phyloP scores from a whole-genome alignment of 2,888 invertebrate genomes.

The Catonia carolina region DNA sequence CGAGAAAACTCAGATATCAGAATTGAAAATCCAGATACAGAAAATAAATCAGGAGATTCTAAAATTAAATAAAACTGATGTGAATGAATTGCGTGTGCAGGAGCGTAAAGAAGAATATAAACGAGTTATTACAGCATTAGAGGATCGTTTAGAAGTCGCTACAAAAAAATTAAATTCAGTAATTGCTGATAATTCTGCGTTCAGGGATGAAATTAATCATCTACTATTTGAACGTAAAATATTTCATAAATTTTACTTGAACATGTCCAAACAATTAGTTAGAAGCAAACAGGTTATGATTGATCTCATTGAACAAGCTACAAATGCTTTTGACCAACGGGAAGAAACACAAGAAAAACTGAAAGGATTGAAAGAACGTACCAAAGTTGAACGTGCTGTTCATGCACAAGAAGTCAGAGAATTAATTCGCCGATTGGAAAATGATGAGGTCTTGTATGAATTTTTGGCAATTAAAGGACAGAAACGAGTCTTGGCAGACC shows the following conservation, averaged over 20 bases:
- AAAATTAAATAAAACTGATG: constrained; percentile 42
- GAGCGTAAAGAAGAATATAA: constrained; percentile 44
- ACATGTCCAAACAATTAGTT: constrained; percentile 52
- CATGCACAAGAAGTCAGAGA: constrained; percentile 80
- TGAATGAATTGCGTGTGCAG: constrained; percentile 46
- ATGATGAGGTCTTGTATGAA: constrained; percentile 75
- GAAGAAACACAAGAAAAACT: constrained; percentile 59
- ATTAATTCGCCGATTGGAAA: constrained; percentile 75
- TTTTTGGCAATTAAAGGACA: constrained; percentile 79
- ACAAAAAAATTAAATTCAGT: constrained; percentile 70
- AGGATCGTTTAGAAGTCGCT: constrained; percentile 68
- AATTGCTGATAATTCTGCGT: constrained; percentile 62
- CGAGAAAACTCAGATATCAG: constrained; percentile 43
- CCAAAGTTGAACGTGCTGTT: constrained; percentile 60
- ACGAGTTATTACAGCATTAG: constrained; percentile 52
- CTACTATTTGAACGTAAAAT: constrained; percentile 72
- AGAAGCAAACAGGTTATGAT: constrained; percentile 74
- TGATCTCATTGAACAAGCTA: constrained; percentile 82
- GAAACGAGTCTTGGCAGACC: constrained; percentile 63
- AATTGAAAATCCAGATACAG: constrained; percentile 45
- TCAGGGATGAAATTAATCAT: constrained; percentile 73
- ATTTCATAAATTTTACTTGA: constrained; percentile 76
- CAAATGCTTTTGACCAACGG: constrained; percentile 76
- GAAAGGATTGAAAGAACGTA: constrained; percentile 68
- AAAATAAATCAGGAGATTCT: constrained; percentile 44